Evolutionary conservation across 2,797 vertebrate genomes (phyloP).

Genomic region (Chiloscyllium punctatum): DNA sequence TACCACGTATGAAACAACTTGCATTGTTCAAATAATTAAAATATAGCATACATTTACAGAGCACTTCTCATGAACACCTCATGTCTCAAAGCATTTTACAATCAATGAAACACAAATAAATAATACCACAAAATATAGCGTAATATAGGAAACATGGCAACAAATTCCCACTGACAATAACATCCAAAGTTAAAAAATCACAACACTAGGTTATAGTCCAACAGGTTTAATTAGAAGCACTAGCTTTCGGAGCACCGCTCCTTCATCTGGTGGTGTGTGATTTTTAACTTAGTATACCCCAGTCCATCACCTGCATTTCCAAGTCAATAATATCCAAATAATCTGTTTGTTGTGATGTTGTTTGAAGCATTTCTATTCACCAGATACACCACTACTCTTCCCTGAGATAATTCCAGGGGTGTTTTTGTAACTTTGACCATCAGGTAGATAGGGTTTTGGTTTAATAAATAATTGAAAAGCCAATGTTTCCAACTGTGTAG

Average conservation of each 20-base stretch:
- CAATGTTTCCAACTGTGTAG: neutral
- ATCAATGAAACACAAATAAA: neutral
- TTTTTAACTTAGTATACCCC: too few relatives aligned
- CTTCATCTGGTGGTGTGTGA: too few relatives aligned
- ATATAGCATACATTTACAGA: neutral
- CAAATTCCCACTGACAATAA: neutral
- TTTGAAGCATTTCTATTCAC: neutral
- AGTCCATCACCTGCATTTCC: too few relatives aligned
- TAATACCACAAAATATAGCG: too few relatives aligned
- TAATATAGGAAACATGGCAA: neutral
- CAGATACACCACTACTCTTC: neutral
- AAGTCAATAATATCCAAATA: neutral
- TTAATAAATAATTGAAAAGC: neutral
- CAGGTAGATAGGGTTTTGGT: neutral
- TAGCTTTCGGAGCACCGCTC: too few relatives aligned
- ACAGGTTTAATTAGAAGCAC: too few relatives aligned
- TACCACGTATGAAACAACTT: neutral
- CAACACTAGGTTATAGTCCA: too few relatives aligned
- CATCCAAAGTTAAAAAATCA: too few relatives aligned
- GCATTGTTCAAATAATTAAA: neutral
- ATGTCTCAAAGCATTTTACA: neutral
- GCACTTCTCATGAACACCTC: neutral
- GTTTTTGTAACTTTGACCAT: too few relatives aligned
- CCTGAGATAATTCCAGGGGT: neutral
- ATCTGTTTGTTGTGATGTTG: neutral